These are phyloP conservation scores for Drosophila guanche DNA, from an alignment of 1,140 invertebrate species.

Conservation along the genomic window DNA sequence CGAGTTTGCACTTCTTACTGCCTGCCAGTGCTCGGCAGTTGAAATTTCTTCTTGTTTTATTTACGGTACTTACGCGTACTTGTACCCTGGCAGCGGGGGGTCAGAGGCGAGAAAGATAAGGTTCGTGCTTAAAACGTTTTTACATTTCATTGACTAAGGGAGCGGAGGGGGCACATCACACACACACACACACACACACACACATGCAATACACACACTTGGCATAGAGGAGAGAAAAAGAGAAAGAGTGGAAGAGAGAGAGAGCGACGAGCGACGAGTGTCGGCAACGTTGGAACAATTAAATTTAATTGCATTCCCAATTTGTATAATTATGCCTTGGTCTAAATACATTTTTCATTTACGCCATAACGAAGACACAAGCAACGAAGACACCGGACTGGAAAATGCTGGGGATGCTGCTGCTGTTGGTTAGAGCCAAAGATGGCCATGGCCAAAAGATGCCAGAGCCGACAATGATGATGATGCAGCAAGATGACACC, in stretches of 20 bases:
- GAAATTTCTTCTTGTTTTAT: conserved; percentile 77
- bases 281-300: conserved; percentile 73
- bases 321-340: conserved; percentile 81
- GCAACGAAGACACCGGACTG: conserved; percentile 20
- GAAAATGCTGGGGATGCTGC: not conserved
- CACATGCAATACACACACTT: conserved; percentile 39
- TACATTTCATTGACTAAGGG: conserved; percentile 75
- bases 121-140: conserved; percentile 81
- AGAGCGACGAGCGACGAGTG: conserved; percentile 49
- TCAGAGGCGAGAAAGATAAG: conserved; percentile 50
- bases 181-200: conserved; percentile 30
- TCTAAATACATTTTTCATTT: conserved; percentile 79
- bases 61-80: conserved; percentile 74
- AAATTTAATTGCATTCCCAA: conserved; percentile 82
- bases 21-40: conserved; percentile 36
- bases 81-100: conserved; percentile 16
- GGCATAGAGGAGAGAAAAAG: conserved; percentile 8
- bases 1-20: conserved; percentile 2
- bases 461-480: no score
- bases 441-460: conserved; percentile 1
- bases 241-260: conserved; percentile 4
- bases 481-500: no score
- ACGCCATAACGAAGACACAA: conserved; percentile 61
- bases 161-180: conserved; percentile 19
- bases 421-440: not conserved